These are phyloP conservation scores for Meloidogyne floridensis DNA, from an alignment of 1,140 invertebrate genomes.

Conservation along the genomic window DNA sequence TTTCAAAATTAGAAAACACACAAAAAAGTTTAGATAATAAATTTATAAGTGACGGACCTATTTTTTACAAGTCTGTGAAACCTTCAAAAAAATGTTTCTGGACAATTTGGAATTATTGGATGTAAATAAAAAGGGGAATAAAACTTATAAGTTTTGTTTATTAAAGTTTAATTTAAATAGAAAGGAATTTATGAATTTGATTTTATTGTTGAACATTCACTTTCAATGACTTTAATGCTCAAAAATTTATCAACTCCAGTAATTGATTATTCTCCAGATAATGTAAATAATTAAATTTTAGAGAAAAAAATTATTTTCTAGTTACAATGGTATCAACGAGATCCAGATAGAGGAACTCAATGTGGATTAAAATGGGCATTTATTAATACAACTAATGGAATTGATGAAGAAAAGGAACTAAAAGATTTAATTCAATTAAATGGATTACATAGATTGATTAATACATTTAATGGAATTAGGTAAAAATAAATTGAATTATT, in stretches of 20 bases:
- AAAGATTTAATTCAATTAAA: slow-evolving; percentile 21
- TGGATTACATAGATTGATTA: slow-evolving; percentile 37
- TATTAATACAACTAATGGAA: not conserved
- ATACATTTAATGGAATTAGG: slow-evolving; percentile 58
- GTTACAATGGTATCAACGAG: slow-evolving; percentile 1
- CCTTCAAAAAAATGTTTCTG: too few species aligned
- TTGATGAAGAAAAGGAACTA: not conserved
- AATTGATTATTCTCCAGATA: slow-evolving; percentile 27
- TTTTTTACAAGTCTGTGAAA: too few species aligned
- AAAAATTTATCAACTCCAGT: slow-evolving; percentile 18
- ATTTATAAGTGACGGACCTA: too few species aligned
- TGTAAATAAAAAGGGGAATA: too few species aligned
- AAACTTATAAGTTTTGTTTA: too few species aligned
- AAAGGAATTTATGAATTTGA: slow-evolving; percentile 56
- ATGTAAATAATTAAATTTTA: not conserved
- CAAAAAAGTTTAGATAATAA: too few species aligned
- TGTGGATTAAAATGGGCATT: slow-evolving; percentile 1
- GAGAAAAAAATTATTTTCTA: not conserved
- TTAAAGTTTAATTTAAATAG: slow-evolving; percentile 19
- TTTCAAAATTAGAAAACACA: too few species aligned
- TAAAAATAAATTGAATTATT: slow-evolving; percentile 17
- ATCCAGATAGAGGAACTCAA: slow-evolving; percentile 3
- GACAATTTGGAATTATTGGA: too few species aligned
- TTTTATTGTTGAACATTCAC: slow-evolving; percentile 37
- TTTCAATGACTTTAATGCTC: slow-evolving; percentile 46